Evolutionary conservation across 1,140 invertebrate genomes (phyloP), one percentile per base, ranked within the genome.

Genomic region (Spodoptera litura): DNA sequence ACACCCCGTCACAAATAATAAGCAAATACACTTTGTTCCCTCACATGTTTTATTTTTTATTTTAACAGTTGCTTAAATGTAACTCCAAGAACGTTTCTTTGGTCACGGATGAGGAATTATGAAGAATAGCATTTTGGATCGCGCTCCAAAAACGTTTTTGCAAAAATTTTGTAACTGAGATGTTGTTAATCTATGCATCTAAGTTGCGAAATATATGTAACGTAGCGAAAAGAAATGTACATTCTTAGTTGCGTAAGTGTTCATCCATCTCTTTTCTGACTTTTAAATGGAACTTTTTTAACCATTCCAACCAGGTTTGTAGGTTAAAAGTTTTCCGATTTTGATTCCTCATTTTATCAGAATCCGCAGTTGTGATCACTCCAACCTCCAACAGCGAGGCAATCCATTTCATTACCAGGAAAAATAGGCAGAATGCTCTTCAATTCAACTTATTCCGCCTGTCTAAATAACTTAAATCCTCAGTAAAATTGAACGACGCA

Each of bases 21-120:
- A 87, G 85, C 82, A 88, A 85, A 87, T 82, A 88, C 83, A 87
- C 85, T 86, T 82, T 84, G 81, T 85, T 83, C 81, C 82, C 75
- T 75, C 66, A 76, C 73, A 72, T 59, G 74, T 73, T 80, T 84
- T 85, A 77, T 81, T 84, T 85, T 89, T 89, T 88, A 75, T 75
- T 75, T 75, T 75, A 64, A 75, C 72, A 75, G 72, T 75, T 75
- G 72, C 72, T 62, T 75, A 53, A 64, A 72, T 72, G 64, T 71
- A 78, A 78, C 35, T 20, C 35, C 20, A 70, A 52, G 35, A 74
- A 49, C 53, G 55, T 35, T 58, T 56, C 35, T 59, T 61, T 31
- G 31, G 55, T 74, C 27, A 59, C 55, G 38, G 35, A 61, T 20
- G 55, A 49, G 38, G 38, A 49, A 15, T 20, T 66, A 49, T 66